phyloP scores from a whole-genome alignment of 1,140 invertebrate species.

The Antheraea mylitta region DNA sequence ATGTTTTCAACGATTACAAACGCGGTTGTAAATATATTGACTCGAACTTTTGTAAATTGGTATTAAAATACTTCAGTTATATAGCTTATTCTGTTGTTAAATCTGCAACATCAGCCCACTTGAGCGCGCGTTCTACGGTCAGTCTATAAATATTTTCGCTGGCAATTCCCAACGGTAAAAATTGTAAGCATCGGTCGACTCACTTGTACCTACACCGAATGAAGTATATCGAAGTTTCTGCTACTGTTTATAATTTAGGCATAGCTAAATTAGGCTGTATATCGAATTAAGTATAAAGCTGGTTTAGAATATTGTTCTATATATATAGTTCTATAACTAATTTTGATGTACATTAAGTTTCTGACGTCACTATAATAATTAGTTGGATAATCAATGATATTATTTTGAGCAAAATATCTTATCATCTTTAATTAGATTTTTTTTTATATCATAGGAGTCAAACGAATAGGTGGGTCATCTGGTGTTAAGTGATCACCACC shows the following conservation, averaged over 20 bases:
- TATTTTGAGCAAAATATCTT: no score
- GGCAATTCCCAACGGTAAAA: constrained; percentile 14
- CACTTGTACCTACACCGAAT: not conserved
- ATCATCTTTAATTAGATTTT: no score
- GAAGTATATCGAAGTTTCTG: not conserved
- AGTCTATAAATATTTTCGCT: constrained; percentile 16
- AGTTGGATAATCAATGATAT: no score
- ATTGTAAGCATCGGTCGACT: constrained; percentile 3
- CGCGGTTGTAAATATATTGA: not conserved
- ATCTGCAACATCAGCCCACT: constrained; percentile 12
- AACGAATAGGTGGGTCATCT: no score
- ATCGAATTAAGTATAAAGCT: no score
- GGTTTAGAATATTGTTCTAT: no score
- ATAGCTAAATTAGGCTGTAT: not conserved
- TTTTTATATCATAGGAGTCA: no score
- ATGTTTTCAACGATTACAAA: not conserved
- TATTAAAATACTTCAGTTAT: not conserved
- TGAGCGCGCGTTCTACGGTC: constrained; percentile 7
- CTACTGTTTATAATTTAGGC: constrained; percentile 11
- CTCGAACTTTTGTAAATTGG: not conserved
- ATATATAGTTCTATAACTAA: no score
- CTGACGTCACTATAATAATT: no score
- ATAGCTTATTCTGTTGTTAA: constrained; percentile 13
- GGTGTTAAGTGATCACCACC: no score
- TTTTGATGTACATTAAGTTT: no score